Evolutionary conservation across 2,113 vertebrate genomes (phyloP).

Genomic region (Arizona elegans): DNA sequence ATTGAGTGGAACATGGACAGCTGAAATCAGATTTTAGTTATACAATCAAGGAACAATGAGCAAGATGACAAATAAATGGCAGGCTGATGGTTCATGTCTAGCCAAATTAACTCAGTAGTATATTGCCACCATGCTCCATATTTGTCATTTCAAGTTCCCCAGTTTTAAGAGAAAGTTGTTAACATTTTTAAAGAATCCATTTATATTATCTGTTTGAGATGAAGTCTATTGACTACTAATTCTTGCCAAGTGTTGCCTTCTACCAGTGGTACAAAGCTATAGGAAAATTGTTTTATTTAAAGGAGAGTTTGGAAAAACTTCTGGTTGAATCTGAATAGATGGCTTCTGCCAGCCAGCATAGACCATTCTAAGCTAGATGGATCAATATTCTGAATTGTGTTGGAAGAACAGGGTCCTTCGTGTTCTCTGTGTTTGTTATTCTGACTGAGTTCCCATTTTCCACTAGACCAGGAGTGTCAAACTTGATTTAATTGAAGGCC

Average conservation of each 20-base stretch:
- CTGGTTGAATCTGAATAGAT: not conserved
- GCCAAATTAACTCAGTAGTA: not conserved
- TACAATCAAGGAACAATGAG: not conserved
- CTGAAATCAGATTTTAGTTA: not conserved
- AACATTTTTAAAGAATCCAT: not conserved
- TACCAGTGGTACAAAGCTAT: not conserved
- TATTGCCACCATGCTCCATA: not conserved
- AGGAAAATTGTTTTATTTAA: not conserved
- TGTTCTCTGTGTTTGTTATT: not conserved
- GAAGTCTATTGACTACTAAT: not conserved
- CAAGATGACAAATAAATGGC: not conserved
- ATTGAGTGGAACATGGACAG: not conserved
- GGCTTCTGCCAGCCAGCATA: not conserved
- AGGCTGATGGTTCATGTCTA: not conserved
- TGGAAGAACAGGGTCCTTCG: not conserved
- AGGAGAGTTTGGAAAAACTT: not conserved
- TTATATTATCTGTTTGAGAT: not conserved
- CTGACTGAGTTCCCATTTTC: not conserved
- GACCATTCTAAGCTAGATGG: not conserved
- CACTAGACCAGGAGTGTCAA: not conserved
- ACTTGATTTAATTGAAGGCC: too few relatives aligned
- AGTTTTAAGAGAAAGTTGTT: not conserved
- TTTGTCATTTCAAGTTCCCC: not conserved
- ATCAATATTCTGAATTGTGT: not conserved
- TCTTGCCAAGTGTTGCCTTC: not conserved